Evolutionary conservation across 2,113 vertebrate species (phyloP), one percentile per base, ranked within the genome.

Genomic region (Ptilonorhynchus violaceus): DNA sequence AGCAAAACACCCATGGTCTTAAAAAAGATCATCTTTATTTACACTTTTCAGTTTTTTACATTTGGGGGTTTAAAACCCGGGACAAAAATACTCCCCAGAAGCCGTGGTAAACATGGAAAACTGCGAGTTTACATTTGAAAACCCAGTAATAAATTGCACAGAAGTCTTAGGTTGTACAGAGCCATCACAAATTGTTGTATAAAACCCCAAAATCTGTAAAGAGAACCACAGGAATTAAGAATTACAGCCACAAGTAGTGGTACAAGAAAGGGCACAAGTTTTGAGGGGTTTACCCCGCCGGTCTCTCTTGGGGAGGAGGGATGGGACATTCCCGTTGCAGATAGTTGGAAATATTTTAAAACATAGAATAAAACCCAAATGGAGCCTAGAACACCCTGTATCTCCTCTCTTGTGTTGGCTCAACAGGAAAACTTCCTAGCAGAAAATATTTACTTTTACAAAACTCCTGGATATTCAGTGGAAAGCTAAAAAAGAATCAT

Each of bases 11-110:
- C 9, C 49, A 1, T 2, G 13, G 49, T 6, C 67, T 83, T 82
- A 59, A 27, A 63, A 96, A 94, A 58, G 11, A 22, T 82, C 42
- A 37, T 67, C 18, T 96, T 94, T 95, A 96, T 97, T 97, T 72
- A 85, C 53, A 23, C 30, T 31, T 58, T 41, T 15, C 67, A 42
- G 31, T 41, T 69, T 77, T 89, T 92, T 85, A 88, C 85, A 89
- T 49, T 59, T 46, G 59, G 52, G 53, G 14, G 28, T 30, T 88
- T 86, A 74, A 94, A 96, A 67, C 9, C 22, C 42, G 30, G 92
- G 63, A 62, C 81, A 88, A 73, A 96, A 91, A 52, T 27, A 53
- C 42, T 74, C 83, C 72, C 88, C 79, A 74, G 72, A 85, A 89
- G 66, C 69, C 0, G 0, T 37, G 84, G 60, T 50, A 70, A 79